Evolutionary conservation across 2,113 vertebrate species (phyloP), one percentile per base, ranked within the genome.

Genomic region (Coturnix japonica): DNA sequence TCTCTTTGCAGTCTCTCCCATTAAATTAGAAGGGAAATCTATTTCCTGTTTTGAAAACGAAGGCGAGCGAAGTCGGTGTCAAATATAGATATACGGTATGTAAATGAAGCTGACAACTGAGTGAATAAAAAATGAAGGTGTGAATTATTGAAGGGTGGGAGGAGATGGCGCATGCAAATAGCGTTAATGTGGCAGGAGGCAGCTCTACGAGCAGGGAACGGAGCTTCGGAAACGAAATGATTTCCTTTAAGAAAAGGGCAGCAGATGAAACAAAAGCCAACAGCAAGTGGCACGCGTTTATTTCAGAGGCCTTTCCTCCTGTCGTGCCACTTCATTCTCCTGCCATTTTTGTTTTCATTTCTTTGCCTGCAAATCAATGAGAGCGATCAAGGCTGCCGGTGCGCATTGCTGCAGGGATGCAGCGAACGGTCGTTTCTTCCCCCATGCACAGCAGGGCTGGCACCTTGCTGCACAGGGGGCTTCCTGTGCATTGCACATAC

Each of bases 101-200:
- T 85, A 93, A 96, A 95, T 95, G 91, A 93, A 93, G 57, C 80
- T 93, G 93, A 95, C 95, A 94, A 90, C 90, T 63, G 87, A 94
- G 82, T 89, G 95, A 90, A 95, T 96, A 91, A 91, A 94, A 93
- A 95, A 96, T 92, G 90, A 95, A 81, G 84, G 85, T 91, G 93
- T 97, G 44, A 95, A 97, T 97, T 96, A 96, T 95, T 95, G 93
- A 96, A 90, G 81, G 81, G 94, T 87, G 66, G 97, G 95, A 94
- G 89, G 93, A 90, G 86, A 95, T 54, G 77, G 93, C 66, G 74
- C 84, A 95, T 96, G 96, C 95, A 97, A 96, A 96, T 95, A 79
- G 87, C 80, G 37, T 73, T 88, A 72, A 88, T 77, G 89, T 87
- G 93, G 91, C 86, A 87, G 82, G 59, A 94, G 87, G 89, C 89